Conservation (phyloP, 2,797 vertebrate species). For the Karalla daura region DNA sequence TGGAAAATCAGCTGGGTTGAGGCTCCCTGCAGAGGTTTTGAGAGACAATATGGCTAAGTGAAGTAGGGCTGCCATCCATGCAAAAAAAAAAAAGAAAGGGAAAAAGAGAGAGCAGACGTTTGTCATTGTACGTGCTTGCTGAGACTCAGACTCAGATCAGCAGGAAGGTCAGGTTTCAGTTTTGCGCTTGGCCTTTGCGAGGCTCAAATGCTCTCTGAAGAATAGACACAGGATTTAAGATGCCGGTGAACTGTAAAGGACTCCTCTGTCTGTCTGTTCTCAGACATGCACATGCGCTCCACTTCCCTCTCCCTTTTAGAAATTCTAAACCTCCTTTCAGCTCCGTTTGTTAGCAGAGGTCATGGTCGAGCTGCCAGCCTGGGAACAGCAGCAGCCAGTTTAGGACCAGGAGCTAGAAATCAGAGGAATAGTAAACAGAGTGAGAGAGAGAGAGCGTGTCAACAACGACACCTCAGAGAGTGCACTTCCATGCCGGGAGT, state of each 20-base stretch:
- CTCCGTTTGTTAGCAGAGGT: conserved; percentile 57
- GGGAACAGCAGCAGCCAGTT: conserved; percentile 57
- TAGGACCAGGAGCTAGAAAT: conserved; percentile 35
- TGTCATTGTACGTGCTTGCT: conserved; percentile 46
- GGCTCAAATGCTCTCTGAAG: conserved; percentile 49
- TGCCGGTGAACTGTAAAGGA: conserved; percentile 33
- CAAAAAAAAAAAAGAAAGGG: conserved; percentile 5
- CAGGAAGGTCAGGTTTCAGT: conserved; percentile 61
- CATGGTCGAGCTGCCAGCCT: conserved; percentile 63
- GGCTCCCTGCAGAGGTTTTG: conserved; percentile 1
- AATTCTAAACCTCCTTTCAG: conserved; percentile 65
- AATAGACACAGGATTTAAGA: conserved; percentile 44
- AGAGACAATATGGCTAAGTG: conserved; percentile 14
- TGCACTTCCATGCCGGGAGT: conserved; percentile 20
- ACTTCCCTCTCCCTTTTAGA: conserved; percentile 39
- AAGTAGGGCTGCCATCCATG: conserved; percentile 5
- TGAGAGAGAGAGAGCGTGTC: conserved; percentile 27
- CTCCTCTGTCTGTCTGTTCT: conserved; percentile 25
- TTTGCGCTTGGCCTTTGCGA: conserved; percentile 13
- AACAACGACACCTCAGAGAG: conserved; percentile 32
- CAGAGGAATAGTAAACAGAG: conserved; percentile 56
- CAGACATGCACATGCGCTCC: conserved; percentile 19
- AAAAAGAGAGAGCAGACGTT: background rate
- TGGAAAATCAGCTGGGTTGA: conserved; percentile 3
- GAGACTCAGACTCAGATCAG: conserved; percentile 31